Evolutionary conservation across 2,888 invertebrate species (phyloP).

Genomic region (Apoda limacodes): DNA sequence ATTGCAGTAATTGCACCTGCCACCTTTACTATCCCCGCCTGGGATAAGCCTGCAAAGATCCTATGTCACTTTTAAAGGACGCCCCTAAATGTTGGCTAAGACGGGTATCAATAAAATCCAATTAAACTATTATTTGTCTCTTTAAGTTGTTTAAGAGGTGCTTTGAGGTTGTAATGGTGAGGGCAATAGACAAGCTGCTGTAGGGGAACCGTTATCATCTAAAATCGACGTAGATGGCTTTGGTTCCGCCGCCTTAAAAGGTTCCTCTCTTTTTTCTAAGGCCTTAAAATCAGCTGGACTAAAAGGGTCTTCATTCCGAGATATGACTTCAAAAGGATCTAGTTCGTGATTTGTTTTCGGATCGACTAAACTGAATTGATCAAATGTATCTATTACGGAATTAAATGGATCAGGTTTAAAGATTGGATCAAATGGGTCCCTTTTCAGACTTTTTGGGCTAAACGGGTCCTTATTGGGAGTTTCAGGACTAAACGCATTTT

Average conservation of each 20-base stretch:
- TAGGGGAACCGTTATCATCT: slow-evolving; percentile 52
- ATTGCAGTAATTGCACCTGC: too few relatives aligned
- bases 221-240: slow-evolving; percentile 39
- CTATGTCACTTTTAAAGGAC: too few relatives aligned
- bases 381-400: slow-evolving; percentile 37
- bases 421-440: slow-evolving; percentile 24
- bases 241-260: slow-evolving; percentile 17
- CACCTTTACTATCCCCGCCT: too few relatives aligned
- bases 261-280: slow-evolving; percentile 15
- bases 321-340: slow-evolving; percentile 48
- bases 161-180: slow-evolving; percentile 70
- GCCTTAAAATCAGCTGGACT: slow-evolving; percentile 11
- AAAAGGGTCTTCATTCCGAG: slow-evolving; percentile 27
- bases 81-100: too few relatives aligned
- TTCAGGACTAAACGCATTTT: slow-evolving; percentile 66
- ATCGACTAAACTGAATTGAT: slow-evolving; percentile 44
- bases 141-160: slow-evolving; percentile 31
- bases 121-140: too few relatives aligned
- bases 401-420: slow-evolving; percentile 21
- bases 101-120: too few relatives aligned
- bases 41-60: too few relatives aligned
- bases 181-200: slow-evolving; percentile 61
- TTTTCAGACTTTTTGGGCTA: too few relatives aligned
- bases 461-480: slow-evolving; percentile 31
- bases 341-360: slow-evolving; percentile 23